Percentiles rank a stretch among this genome's conserved stretches.
Evolutionary conservation across 2,888 invertebrate genomes (phyloP).

Genomic region (Galerucella pusilla): DNA sequence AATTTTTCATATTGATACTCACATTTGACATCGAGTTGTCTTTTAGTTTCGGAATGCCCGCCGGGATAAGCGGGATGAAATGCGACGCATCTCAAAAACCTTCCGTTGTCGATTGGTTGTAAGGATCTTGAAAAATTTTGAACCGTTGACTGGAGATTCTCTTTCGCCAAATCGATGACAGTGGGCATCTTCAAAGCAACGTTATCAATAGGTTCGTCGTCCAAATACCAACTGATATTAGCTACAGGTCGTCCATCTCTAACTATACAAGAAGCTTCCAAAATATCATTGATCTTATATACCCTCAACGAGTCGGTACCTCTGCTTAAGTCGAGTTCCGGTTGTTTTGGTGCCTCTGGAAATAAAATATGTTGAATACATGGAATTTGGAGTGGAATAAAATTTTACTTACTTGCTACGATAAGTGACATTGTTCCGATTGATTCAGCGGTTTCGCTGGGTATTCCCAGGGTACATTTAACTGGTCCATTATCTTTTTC

Average conservation of each 20-base stretch:
- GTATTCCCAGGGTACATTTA: constrained; percentile 74
- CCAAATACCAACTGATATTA: constrained; percentile 79
- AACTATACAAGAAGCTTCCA: constrained; percentile 76
- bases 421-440: constrained; percentile 72
- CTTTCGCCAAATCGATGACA: constrained; percentile 67
- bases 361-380: not conserved
- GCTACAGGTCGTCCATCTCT: constrained; percentile 79
- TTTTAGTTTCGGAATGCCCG: constrained; percentile 61
- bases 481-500: constrained; percentile 78
- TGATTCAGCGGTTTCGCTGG: constrained; percentile 70
- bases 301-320: constrained; percentile 61
- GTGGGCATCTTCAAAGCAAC: constrained; percentile 68
- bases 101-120: constrained; percentile 74
- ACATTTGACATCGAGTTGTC: constrained; percentile 72
- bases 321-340: constrained; percentile 65
- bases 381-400: no score
- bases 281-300: constrained; percentile 72
- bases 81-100: constrained; percentile 74
- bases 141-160: constrained; percentile 72
- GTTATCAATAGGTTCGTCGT: constrained; percentile 71
- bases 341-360: constrained; percentile 66
- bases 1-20: constrained; percentile 64
- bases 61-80: constrained; percentile 71
- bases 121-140: constrained; percentile 75
- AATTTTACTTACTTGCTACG: constrained; percentile 76